These are phyloP conservation scores for Lathronympha strigana DNA, from an alignment of 2,888 invertebrate species.

Conservation along the genomic window DNA sequence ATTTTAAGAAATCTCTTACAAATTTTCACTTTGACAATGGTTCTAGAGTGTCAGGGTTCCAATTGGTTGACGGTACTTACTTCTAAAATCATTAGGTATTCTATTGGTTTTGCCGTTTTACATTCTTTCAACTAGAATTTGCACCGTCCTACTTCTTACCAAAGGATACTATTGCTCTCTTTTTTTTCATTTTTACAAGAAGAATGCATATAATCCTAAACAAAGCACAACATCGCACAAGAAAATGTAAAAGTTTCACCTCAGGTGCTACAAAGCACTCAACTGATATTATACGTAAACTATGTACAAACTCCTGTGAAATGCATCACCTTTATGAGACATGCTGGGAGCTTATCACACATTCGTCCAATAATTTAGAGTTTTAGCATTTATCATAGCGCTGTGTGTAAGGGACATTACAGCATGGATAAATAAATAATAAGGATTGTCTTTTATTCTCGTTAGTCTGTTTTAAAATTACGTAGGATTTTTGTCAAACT, in stretches of 20 bases:
- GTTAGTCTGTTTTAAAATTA: too few relatives aligned
- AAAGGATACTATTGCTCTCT: too few relatives aligned
- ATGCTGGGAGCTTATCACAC: slow-evolving; percentile 18
- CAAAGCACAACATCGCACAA: slow-evolving; percentile 2
- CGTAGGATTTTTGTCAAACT: too few relatives aligned
- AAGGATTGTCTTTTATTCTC: background rate
- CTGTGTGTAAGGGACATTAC: slow-evolving; percentile 48
- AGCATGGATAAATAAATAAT: slow-evolving; percentile 21
- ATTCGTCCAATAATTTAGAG: slow-evolving; percentile 37
- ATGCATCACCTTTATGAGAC: slow-evolving; percentile 35
- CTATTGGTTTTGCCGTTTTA: too few relatives aligned
- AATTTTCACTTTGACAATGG: too few relatives aligned
- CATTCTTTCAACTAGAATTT: too few relatives aligned
- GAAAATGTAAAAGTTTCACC: slow-evolving; percentile 10
- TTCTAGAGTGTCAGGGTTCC: too few relatives aligned
- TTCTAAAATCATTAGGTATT: too few relatives aligned
- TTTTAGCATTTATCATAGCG: slow-evolving; percentile 54
- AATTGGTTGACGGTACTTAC: too few relatives aligned
- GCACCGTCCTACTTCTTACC: too few relatives aligned
- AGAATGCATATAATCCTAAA: background rate
- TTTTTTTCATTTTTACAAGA: background rate
- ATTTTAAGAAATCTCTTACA: too few relatives aligned
- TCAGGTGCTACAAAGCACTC: slow-evolving; percentile 38
- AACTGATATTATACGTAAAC: slow-evolving; percentile 33
- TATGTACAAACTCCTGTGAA: slow-evolving; percentile 27